Evolutionary conservation across 2,113 vertebrate genomes (phyloP).

Genomic region (Uria aalge): DNA sequence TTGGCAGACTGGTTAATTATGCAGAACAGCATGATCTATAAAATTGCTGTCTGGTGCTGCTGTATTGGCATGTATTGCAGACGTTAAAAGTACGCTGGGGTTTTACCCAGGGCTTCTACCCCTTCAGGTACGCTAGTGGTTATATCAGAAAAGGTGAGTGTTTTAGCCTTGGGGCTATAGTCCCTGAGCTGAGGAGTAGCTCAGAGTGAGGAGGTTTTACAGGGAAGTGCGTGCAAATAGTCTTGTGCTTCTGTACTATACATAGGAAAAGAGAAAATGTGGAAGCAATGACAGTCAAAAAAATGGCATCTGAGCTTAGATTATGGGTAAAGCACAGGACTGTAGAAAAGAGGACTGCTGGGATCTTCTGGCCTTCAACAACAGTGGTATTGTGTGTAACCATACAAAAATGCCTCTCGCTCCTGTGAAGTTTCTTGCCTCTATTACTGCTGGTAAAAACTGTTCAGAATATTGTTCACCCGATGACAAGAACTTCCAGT

Average conservation of each 20-base stretch:
- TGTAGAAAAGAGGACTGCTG: not conserved
- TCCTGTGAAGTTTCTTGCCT: not conserved
- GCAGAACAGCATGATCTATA: not conserved
- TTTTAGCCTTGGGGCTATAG: not conserved
- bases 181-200: not conserved
- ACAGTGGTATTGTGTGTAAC: not conserved
- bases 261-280: fast-evolving
- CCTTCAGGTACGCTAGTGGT: not conserved
- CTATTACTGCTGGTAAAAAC: not conserved
- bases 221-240: not conserved
- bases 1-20: not conserved
- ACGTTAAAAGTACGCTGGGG: not conserved
- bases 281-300: not conserved
- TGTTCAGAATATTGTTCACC: not conserved
- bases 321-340: not conserved
- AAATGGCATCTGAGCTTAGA: not conserved
- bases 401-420: not conserved
- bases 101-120: not conserved
- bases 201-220: not conserved
- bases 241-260: not conserved
- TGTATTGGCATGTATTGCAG: not conserved
- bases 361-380: not conserved
- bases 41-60: not conserved
- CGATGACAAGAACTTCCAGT: not conserved
- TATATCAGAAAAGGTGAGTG: not conserved